Conservation (phyloP, 2,888 invertebrate genomes). For the Drosophila koepferae region DNA sequence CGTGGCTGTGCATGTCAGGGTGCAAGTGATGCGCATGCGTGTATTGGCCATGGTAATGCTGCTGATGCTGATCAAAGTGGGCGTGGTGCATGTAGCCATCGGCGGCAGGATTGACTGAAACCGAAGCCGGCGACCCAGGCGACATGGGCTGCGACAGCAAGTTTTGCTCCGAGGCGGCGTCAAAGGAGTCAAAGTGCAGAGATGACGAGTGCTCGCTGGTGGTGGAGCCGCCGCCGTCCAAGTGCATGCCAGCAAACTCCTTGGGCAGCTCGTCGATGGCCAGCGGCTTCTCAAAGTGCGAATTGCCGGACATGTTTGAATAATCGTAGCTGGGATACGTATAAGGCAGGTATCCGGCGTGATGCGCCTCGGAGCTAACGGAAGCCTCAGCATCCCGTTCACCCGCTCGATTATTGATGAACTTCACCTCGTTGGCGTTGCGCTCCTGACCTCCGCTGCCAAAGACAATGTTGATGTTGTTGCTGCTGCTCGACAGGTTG, state of each 20-base stretch:
- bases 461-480: constrained; percentile 85
- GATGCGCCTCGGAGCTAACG: constrained; percentile 82
- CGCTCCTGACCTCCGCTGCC: constrained; percentile 80
- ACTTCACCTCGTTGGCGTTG: constrained; percentile 84
- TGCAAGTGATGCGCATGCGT: constrained; percentile 41
- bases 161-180: constrained; percentile 83
- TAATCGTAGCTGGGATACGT: constrained; percentile 84
- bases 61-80: constrained; percentile 46
- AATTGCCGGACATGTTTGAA: constrained; percentile 85
- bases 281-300: constrained; percentile 82
- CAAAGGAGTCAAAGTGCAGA: constrained; percentile 82
- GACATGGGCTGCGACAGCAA: constrained; percentile 80
- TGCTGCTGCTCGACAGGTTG: constrained; percentile 84
- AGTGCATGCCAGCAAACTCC: constrained; percentile 55
- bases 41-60: constrained; percentile 42
- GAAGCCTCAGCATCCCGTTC: constrained; percentile 57
- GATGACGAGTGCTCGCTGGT: constrained; percentile 80
- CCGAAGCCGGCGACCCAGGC: constrained; percentile 79
- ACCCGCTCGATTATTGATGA: constrained; percentile 80
- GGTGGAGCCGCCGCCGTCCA: constrained; percentile 67
- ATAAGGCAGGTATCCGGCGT: constrained; percentile 82
- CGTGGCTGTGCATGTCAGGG: constrained; percentile 47
- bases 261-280: constrained; percentile 83
- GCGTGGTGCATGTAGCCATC: constrained; percentile 72
- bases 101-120: constrained; percentile 78